These are phyloP conservation scores for Xestia ashworthii DNA, from an alignment of 2,888 invertebrate genomes.

Conservation along the genomic window DNA sequence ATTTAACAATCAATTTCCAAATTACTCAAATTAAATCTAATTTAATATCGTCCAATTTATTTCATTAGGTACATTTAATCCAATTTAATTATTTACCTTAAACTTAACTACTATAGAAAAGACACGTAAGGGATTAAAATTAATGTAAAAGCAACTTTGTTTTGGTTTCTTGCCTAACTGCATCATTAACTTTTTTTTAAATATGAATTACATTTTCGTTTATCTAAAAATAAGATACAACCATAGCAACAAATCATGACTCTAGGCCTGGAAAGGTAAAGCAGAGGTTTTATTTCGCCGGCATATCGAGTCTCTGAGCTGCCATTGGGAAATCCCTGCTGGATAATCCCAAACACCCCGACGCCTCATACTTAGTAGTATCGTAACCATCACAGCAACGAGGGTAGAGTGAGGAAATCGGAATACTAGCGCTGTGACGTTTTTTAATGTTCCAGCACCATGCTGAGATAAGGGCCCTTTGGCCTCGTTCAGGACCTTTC, in stretches of 20 bases:
- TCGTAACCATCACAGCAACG: background rate
- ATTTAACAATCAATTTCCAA: too few relatives aligned
- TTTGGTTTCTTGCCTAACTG: background rate
- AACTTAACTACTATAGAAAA: too few relatives aligned
- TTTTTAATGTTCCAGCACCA: too few relatives aligned
- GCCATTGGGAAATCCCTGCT: background rate
- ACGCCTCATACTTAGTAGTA: background rate
- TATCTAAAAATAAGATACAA: background rate
- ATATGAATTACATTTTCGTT: background rate
- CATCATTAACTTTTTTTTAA: background rate
- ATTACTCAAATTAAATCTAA: too few relatives aligned
- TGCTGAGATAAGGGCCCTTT: too few relatives aligned
- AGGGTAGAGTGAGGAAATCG: background rate
- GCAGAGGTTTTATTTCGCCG: background rate
- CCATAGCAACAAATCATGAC: background rate
- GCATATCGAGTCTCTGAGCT: background rate
- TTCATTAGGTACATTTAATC: too few relatives aligned
- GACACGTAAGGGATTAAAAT: too few relatives aligned
- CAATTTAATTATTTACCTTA: too few relatives aligned
- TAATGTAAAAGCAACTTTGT: too few relatives aligned
- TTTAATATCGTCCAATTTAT: too few relatives aligned
- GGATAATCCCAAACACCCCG: background rate
- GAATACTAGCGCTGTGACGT: too few relatives aligned
- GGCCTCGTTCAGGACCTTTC: too few relatives aligned
- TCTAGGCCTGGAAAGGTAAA: background rate